Percentiles rank a stretch among this genome's conserved stretches.
Evolutionary conservation across 2,797 vertebrate species (phyloP).

Genomic region (Myotis vivesi): DNA sequence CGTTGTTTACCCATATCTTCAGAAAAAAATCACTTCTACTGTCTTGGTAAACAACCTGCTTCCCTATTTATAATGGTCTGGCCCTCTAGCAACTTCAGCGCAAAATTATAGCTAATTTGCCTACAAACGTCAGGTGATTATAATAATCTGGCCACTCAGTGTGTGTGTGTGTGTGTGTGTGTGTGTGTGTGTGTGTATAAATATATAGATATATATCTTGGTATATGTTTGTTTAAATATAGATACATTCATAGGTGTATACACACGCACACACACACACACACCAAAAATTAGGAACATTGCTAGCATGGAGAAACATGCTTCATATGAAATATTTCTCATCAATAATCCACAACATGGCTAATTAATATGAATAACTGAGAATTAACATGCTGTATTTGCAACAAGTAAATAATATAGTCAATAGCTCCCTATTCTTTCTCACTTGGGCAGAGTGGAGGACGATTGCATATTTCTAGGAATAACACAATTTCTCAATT

Average conservation of each 20-base stretch:
- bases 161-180: too few relatives aligned
- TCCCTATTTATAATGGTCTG: too few relatives aligned
- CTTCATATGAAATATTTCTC: conserved; percentile 25
- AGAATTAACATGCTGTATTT: background rate
- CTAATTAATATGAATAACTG: background rate
- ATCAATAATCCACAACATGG: background rate
- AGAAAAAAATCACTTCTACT: too few relatives aligned
- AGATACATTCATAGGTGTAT: background rate
- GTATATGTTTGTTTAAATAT: background rate
- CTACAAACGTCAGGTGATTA: too few relatives aligned
- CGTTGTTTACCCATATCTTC: too few relatives aligned
- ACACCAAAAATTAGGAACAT: background rate
- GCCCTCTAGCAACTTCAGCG: too few relatives aligned
- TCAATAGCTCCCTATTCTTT: background rate
- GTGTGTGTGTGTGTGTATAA: background rate
- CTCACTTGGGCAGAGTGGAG: background rate
- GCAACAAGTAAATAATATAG: background rate
- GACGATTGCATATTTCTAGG: background rate
- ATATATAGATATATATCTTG: background rate
- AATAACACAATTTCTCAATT: background rate
- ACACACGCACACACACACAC: background rate
- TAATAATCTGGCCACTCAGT: too few relatives aligned
- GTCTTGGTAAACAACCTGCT: too few relatives aligned
- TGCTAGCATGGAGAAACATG: background rate
- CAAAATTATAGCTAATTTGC: too few relatives aligned